These are phyloP conservation scores for Galaxea fascicularis DNA, from an alignment of 92 coral and sea anemone species.

Conservation along the genomic window DNA sequence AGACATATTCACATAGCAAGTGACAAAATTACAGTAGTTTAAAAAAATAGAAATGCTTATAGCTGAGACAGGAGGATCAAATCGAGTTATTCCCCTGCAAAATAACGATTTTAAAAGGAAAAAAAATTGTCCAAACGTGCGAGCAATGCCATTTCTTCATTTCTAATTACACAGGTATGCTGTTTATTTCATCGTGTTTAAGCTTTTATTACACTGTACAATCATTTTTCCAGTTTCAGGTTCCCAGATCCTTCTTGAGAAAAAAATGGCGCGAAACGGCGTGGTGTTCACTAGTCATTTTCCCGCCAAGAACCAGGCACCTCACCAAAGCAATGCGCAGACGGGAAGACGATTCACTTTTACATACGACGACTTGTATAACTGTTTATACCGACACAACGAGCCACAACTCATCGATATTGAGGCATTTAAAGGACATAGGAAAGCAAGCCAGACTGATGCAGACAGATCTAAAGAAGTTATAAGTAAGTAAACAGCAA, in stretches of 20 bases:
- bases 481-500: constrained; percentile 17
- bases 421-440: constrained; percentile 43
- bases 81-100: too few species aligned
- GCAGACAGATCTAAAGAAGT: constrained; percentile 26
- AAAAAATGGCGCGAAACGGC: constrained; percentile 54
- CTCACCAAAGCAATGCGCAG: constrained; percentile 27
- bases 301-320: constrained; percentile 51
- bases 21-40: too few species aligned
- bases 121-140: neutral
- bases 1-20: too few species aligned
- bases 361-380: constrained; percentile 79
- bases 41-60: too few species aligned
- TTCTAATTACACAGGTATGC: neutral
- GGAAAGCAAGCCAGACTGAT: constrained; percentile 27
- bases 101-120: neutral
- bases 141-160: neutral
- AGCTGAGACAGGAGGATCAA: too few species aligned
- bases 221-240: constrained; percentile 1
- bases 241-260: neutral
- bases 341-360: constrained; percentile 62
- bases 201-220: neutral
- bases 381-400: constrained; percentile 78
- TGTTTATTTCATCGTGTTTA: neutral
- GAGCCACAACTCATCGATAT: constrained; percentile 75
- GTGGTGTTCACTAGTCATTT: constrained; percentile 34